Evolutionary conservation across 1,140 invertebrate genomes (phyloP).

Genomic region (Venturia canescens): DNA sequence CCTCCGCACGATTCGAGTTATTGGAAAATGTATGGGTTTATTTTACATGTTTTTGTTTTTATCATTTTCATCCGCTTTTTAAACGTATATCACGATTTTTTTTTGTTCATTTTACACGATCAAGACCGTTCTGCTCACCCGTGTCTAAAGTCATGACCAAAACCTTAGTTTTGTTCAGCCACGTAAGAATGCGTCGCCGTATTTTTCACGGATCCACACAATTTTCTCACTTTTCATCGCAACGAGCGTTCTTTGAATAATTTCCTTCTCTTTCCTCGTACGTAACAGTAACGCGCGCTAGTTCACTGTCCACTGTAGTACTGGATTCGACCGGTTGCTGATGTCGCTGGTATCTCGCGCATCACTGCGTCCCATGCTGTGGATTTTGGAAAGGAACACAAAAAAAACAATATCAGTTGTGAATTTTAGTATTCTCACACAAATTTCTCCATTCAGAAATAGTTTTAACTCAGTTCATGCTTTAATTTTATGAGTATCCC

Average conservation of each 20-base stretch:
- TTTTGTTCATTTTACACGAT: background rate
- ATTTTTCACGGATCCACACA: background rate
- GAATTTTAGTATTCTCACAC: background rate
- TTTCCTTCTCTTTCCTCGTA: conserved; percentile 47
- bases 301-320: conserved; percentile 75
- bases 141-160: background rate
- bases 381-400: conserved; percentile 44
- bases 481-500: no score
- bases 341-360: conserved; percentile 68
- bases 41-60: background rate
- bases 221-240: conserved; percentile 39
- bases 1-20: background rate
- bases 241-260: conserved; percentile 44
- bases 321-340: conserved; percentile 67
- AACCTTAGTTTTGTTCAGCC: background rate
- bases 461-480: no score
- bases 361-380: conserved; percentile 73
- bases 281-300: conserved; percentile 47
- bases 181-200: background rate
- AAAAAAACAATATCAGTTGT: conserved; percentile 21
- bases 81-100: background rate
- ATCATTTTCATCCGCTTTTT: background rate
- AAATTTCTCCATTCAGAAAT: no score
- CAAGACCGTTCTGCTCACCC: background rate
- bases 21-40: background rate